These are phyloP conservation scores for Sycophila texana DNA, from an alignment of 2,888 invertebrate genomes.

Conservation along the genomic window DNA sequence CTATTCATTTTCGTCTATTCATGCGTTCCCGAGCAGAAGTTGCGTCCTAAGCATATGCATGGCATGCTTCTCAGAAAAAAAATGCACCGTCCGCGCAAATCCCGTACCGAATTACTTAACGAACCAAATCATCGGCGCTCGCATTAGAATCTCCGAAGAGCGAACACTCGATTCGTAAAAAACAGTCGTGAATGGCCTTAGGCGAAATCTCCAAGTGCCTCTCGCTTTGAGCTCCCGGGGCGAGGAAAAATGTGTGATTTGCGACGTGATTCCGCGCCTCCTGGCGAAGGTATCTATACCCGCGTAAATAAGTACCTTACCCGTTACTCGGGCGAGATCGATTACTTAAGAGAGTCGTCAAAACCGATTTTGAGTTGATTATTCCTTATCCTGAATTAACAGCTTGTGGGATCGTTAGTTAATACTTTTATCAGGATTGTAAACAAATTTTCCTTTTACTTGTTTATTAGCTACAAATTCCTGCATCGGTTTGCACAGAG, in stretches of 20 bases:
- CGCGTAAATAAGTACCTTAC: not conserved
- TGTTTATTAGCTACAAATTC: no score
- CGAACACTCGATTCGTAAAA: slow-evolving; percentile 2
- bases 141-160: not conserved
- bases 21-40: not conserved
- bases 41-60: no score
- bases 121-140: slow-evolving; percentile 38
- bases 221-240: not conserved
- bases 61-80: not conserved
- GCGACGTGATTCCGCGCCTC: slow-evolving; percentile 5
- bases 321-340: not conserved
- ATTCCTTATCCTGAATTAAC: no score
- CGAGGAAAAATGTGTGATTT: slow-evolving; percentile 14
- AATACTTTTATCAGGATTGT: no score
- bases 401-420: no score
- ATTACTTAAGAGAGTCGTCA: no score
- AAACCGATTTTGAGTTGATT: no score
- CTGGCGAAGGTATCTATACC: not conserved
- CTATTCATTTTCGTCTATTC: slow-evolving; percentile 33
- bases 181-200: not conserved
- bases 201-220: not conserved
- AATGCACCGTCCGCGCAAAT: not conserved
- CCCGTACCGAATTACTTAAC: slow-evolving; percentile 23
- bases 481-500: no score
- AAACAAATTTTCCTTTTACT: no score